phyloP scores from a whole-genome alignment of 2,888 invertebrate genomes.

The Rhagonycha fulva region DNA sequence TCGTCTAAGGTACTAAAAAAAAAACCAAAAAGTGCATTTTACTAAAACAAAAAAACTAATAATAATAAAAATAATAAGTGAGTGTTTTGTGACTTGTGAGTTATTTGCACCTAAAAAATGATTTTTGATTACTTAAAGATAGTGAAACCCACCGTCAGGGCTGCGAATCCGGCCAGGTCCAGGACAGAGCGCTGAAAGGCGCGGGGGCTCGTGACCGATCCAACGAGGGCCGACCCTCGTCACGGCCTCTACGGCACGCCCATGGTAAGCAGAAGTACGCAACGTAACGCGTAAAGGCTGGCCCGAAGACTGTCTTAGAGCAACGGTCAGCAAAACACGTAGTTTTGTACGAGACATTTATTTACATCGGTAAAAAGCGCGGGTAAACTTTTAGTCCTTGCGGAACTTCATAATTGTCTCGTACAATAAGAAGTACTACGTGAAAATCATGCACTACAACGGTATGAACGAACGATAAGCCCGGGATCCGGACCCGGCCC shows the following conservation, averaged over 20 bases:
- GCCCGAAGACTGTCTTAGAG: constrained; percentile 58
- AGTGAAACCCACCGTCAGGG: constrained; percentile 49
- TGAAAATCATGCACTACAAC: constrained; percentile 36
- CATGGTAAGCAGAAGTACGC: constrained; percentile 39
- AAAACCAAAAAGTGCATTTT: neutral
- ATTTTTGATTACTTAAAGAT: constrained; percentile 6
- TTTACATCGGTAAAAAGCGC: neutral
- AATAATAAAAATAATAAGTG: neutral
- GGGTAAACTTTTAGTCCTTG: neutral
- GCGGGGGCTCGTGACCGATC: constrained; percentile 43
- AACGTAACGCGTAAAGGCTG: constrained; percentile 51
- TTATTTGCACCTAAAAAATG: neutral
- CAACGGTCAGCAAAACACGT: constrained; percentile 53
- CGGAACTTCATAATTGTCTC: constrained; percentile 23
- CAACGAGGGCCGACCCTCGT: constrained; percentile 42
- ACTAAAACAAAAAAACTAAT: neutral
- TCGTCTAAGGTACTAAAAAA: neutral
- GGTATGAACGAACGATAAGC: constrained; percentile 33
- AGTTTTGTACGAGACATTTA: constrained; percentile 20
- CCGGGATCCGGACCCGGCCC: constrained; percentile 48
- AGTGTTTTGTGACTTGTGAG: neutral
- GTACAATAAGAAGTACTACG: constrained; percentile 32
- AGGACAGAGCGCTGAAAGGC: constrained; percentile 51
- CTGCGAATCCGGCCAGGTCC: constrained; percentile 54
- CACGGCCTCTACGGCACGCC: constrained; percentile 48